Evolutionary conservation across 2,888 invertebrate species (phyloP).

Genomic region (Aporophyla nigra): DNA sequence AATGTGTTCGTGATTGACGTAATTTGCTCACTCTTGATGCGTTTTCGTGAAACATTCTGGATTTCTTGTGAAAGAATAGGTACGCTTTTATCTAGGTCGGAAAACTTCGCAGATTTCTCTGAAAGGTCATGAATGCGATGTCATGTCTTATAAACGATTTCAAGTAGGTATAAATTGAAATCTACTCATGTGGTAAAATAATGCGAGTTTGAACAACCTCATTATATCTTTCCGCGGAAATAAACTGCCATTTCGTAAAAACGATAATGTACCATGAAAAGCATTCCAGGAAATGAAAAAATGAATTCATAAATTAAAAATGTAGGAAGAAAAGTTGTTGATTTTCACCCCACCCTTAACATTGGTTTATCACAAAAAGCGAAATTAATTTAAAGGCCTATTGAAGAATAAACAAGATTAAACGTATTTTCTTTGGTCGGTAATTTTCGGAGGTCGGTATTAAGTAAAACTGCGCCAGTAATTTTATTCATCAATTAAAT

Average conservation of each 20-base stretch:
- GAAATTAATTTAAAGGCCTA: slow-evolving; percentile 28
- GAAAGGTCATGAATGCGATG: neutral
- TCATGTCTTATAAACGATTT: neutral
- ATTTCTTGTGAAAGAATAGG: slow-evolving; percentile 12
- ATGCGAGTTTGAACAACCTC: neutral
- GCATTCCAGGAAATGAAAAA: neutral
- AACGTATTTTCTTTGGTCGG: slow-evolving; percentile 25
- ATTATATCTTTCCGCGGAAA: neutral
- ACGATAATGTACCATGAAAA: slow-evolving; percentile 3
- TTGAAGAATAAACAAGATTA: slow-evolving; percentile 37
- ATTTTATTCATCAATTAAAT: slow-evolving; percentile 30
- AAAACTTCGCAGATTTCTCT: neutral
- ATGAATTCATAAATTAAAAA: slow-evolving; percentile 8
- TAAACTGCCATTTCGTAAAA: neutral
- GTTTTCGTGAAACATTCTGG: slow-evolving; percentile 5
- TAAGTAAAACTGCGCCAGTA: slow-evolving; percentile 29
- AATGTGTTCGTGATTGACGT: slow-evolving; percentile 37
- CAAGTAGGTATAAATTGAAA: neutral
- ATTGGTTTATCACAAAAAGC: slow-evolving; percentile 36
- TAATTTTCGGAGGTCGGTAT: slow-evolving; percentile 31
- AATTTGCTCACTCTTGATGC: slow-evolving; percentile 25
- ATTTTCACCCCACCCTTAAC: slow-evolving; percentile 26
- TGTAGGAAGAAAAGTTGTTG: slow-evolving; percentile 15
- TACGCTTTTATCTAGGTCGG: slow-evolving; percentile 11
- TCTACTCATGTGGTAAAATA: neutral